A percentile compares a stretch with the other conserved stretches of the same genome.
These are phyloP conservation scores for Ladona fulva DNA, from an alignment of 1,140 invertebrate genomes.

Conservation along the genomic window DNA sequence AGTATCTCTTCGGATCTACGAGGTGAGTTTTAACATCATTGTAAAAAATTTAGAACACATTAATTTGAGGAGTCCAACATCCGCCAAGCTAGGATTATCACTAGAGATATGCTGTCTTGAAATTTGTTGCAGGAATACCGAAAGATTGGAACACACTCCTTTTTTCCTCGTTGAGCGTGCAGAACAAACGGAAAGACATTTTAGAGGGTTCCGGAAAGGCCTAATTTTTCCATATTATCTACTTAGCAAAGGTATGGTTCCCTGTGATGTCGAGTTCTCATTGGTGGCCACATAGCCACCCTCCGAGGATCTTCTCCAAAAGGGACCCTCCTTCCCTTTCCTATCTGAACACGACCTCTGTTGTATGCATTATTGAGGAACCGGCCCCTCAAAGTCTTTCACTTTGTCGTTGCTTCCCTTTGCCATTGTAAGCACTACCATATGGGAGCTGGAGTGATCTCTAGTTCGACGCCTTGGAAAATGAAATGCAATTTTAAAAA, in stretches of 20 bases:
- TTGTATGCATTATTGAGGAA: neutral
- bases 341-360: neutral
- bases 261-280: neutral
- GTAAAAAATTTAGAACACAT: no score
- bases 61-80: no score
- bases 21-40: no score
- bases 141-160: no score
- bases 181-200: neutral
- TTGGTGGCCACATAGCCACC: neutral
- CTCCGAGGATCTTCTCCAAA: neutral
- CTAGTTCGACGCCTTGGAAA: neutral
- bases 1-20: no score
- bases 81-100: no score
- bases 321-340: neutral
- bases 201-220: neutral
- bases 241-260: neutral
- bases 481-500: constrained; percentile 11
- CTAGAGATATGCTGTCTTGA: no score
- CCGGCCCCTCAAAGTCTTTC: neutral
- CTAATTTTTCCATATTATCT: neutral
- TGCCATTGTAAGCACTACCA: constrained; percentile 4
- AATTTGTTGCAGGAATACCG: no score
- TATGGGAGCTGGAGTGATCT: neutral
- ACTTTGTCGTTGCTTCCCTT: neutral
- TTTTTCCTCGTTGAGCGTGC: no score